phyloP scores from a whole-genome alignment of 2,797 vertebrate genomes.

The Iguana delicatissima region DNA sequence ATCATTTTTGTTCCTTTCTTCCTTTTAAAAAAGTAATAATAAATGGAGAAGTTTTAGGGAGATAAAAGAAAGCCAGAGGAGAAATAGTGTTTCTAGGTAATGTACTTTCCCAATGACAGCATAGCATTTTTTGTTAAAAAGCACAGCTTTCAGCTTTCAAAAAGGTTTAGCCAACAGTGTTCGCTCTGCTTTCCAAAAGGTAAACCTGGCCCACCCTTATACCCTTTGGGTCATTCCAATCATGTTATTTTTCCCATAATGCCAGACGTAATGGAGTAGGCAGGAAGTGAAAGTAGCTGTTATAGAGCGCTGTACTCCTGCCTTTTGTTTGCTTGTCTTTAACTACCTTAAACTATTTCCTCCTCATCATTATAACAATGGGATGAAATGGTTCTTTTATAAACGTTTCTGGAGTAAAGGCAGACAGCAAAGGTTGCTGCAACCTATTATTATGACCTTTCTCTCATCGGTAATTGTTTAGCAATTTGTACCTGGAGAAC shows the following conservation, averaged over 20 bases:
- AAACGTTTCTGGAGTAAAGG: slow-evolving; percentile 81
- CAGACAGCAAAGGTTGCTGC: slow-evolving; percentile 77
- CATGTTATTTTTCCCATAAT: slow-evolving; percentile 82
- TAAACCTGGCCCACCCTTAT: slow-evolving; percentile 77
- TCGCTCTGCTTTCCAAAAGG: slow-evolving; percentile 76
- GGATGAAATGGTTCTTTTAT: slow-evolving; percentile 82
- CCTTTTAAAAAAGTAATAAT: slow-evolving; percentile 16
- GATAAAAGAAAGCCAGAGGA: slow-evolving; percentile 62
- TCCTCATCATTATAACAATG: slow-evolving; percentile 84
- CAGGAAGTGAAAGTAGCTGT: slow-evolving; percentile 85
- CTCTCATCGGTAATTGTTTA: slow-evolving; percentile 83
- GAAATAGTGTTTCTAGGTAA: slow-evolving; percentile 68
- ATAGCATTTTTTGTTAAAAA: slow-evolving; percentile 81
- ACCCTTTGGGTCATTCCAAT: slow-evolving; percentile 84
- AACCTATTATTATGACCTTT: slow-evolving; percentile 85
- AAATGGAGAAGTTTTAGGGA: slow-evolving; percentile 42
- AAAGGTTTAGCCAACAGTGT: slow-evolving; percentile 79
- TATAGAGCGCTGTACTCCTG: slow-evolving; percentile 78
- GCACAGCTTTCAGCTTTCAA: slow-evolving; percentile 77
- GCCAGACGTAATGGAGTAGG: slow-evolving; percentile 82
- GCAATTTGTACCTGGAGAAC: slow-evolving; percentile 84
- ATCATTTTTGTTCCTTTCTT: background rate
- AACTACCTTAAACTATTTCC: slow-evolving; percentile 86
- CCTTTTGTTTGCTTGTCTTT: slow-evolving; percentile 85
- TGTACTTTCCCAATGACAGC: slow-evolving; percentile 73